Evolutionary conservation across 2,797 vertebrate genomes (phyloP), one percentile per base, ranked within the genome.

Genomic region (Acipenser oxyrinchus): DNA sequence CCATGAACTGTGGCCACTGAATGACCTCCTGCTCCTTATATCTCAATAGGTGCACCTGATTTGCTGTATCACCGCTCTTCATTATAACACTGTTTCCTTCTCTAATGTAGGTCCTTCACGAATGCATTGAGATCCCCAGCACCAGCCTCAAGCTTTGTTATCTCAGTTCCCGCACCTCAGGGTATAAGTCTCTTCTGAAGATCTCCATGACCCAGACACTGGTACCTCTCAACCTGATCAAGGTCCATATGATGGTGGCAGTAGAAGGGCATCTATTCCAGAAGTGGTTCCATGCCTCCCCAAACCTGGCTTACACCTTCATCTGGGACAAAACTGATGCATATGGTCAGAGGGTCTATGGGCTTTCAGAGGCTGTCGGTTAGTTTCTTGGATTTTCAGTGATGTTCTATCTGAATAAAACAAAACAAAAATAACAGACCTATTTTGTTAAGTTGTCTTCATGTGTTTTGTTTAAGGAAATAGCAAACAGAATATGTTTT

Each of bases 301-400:
- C 96, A 71, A 98, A 99, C 79, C 82, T 99, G 79, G 95, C 94
- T 63, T 99, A 97, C 78, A 97, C 94, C 4, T 98, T 96, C 83
- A 94, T 97, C 80, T 99, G 96, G 96, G 95, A 99, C 76, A 99
- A 99, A 84, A 96, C 94, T 0, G 96, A 99, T 52, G 96, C 96
- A 0, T 99, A 99, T 0, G 93, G 95, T 12, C 96, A 99, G 79
- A 90, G 88, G 73, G 96, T 99, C 67, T 98, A 96, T 18, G 96
- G 96, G 37, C 90, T 99, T 64, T 95, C 96, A 7, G 88, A 98
- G 69, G 95, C 94, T 73, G 95, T 98, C 53, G 96, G 96, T 95
- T 83, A 82, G 92, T 86, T 37, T 37, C 37, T 37, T 37, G 37
- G 37, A 37, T 37, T 37, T 37, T 1, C 37, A 37, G 5, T 37